Percentiles rank a stretch among this genome's conserved stretches.
These are phyloP conservation scores for Drosophila neotestacea DNA, from an alignment of 2,888 invertebrate species.

Conservation along the genomic window DNA sequence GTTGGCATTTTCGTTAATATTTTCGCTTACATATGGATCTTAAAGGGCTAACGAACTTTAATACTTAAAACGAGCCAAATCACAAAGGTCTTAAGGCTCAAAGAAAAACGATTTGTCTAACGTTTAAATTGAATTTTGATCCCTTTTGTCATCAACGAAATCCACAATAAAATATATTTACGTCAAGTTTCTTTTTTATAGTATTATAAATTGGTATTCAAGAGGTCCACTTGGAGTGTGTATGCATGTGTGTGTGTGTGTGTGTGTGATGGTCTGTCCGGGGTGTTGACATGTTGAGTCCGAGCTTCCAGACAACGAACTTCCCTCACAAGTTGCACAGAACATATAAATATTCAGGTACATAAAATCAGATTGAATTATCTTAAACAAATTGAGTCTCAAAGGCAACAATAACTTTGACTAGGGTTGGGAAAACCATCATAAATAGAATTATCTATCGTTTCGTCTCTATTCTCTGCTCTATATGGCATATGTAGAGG, in stretches of 20 bases:
- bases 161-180: constrained; percentile 42
- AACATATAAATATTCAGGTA: constrained; percentile 77
- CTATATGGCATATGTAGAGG: constrained; percentile 60
- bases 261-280: constrained; percentile 19
- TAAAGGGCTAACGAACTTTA: constrained; percentile 55
- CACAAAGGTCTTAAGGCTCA: constrained; percentile 10
- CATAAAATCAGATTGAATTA: constrained; percentile 82
- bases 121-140: constrained; percentile 83
- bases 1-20: constrained; percentile 52
- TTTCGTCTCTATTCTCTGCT: constrained; percentile 1
- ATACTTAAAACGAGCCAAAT: background rate
- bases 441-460: constrained; percentile 25
- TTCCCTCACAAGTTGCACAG: background rate
- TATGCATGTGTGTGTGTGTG: constrained; percentile 5
- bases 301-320: constrained; percentile 35
- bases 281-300: constrained; percentile 53
- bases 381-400: constrained; percentile 78
- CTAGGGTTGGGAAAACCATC: constrained; percentile 1
- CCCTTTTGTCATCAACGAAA: constrained; percentile 72
- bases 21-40: constrained; percentile 24
- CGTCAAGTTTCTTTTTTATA: constrained; percentile 28
- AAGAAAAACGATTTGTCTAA: constrained; percentile 73
- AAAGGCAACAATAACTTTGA: constrained; percentile 51
- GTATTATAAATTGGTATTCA: constrained; percentile 37
- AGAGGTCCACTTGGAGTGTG: constrained; percentile 30